Percentiles rank a stretch among this genome's conserved stretches.
These are phyloP conservation scores for Enteromius thamalakanensis DNA, from an alignment of 2,797 vertebrate genomes.

Conservation along the genomic window DNA sequence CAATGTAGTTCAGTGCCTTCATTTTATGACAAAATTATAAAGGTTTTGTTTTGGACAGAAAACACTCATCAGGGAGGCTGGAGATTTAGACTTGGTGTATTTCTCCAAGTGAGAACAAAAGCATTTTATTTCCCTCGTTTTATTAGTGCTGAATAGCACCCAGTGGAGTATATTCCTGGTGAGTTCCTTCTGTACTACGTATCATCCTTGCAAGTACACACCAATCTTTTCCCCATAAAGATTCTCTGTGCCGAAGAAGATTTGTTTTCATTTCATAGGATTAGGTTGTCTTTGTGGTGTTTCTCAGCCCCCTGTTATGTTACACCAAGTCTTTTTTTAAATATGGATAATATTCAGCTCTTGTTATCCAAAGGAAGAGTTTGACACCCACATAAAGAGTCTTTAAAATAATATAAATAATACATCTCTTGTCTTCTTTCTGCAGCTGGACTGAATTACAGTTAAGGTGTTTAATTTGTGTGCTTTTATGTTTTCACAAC, in stretches of 20 bases:
- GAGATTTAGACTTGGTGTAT: slow-evolving; percentile 33
- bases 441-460: not conserved
- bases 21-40: slow-evolving; percentile 48
- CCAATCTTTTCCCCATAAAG: slow-evolving; percentile 54
- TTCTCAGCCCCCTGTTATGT: slow-evolving; percentile 11
- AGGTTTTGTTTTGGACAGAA: slow-evolving; percentile 50
- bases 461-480: not conserved
- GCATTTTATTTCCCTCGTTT: slow-evolving; percentile 50
- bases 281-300: slow-evolving; percentile 31
- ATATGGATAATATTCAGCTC: slow-evolving; percentile 1
- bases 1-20: slow-evolving; percentile 33
- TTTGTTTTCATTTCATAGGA: slow-evolving; percentile 42
- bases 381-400: slow-evolving; percentile 20
- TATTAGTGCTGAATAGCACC: slow-evolving; percentile 48
- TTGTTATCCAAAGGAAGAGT: not conserved
- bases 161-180: slow-evolving; percentile 39
- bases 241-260: slow-evolving; percentile 26
- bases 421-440: not conserved
- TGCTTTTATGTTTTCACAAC: not conserved
- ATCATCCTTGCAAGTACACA: slow-evolving; percentile 49
- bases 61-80: slow-evolving; percentile 43
- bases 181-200: slow-evolving; percentile 47
- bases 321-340: slow-evolving; percentile 10
- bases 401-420: not conserved
- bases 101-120: slow-evolving; percentile 47